Conservation (phyloP, 92 coral and sea anemone genomes). For the Zoanthus solanderi region DNA sequence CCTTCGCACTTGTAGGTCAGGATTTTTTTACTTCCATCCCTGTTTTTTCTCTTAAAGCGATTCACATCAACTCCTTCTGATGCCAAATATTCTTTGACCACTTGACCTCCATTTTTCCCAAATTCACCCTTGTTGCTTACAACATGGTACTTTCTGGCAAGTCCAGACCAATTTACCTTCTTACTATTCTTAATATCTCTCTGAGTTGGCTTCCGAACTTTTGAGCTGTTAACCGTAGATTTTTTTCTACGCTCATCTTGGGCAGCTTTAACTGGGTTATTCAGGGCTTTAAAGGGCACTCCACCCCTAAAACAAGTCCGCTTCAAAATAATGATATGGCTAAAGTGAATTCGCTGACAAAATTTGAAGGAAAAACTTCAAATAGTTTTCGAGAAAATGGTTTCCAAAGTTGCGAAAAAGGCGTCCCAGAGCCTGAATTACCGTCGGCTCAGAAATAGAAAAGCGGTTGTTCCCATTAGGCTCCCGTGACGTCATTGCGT, state of each 20-base stretch:
- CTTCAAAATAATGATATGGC: background rate
- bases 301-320: slow-evolving; percentile 13
- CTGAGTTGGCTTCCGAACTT: slow-evolving; percentile 52
- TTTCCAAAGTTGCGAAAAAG: slow-evolving; percentile 23
- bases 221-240: slow-evolving; percentile 24
- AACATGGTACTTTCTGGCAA: too few species aligned
- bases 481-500: background rate
- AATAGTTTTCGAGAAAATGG: slow-evolving; percentile 21
- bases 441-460: slow-evolving; percentile 12
- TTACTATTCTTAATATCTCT: slow-evolving; percentile 39
- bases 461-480: background rate
- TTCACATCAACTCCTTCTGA: background rate
- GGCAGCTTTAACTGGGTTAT: slow-evolving; percentile 54
- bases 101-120: background rate
- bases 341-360: slow-evolving; percentile 13
- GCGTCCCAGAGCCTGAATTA: background rate
- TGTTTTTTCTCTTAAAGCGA: slow-evolving; percentile 35
- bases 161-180: too few species aligned
- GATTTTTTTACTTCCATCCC: slow-evolving; percentile 16
- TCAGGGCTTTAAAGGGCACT: slow-evolving; percentile 24
- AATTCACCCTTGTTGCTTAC: background rate
- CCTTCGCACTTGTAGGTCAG: slow-evolving; percentile 43
- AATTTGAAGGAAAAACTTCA: slow-evolving; percentile 11
- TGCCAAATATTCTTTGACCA: background rate
- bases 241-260: slow-evolving; percentile 9